These are phyloP conservation scores for Scaptodrosophila lebanonensis DNA, from an alignment of 1,140 invertebrate species.

Conservation along the genomic window DNA sequence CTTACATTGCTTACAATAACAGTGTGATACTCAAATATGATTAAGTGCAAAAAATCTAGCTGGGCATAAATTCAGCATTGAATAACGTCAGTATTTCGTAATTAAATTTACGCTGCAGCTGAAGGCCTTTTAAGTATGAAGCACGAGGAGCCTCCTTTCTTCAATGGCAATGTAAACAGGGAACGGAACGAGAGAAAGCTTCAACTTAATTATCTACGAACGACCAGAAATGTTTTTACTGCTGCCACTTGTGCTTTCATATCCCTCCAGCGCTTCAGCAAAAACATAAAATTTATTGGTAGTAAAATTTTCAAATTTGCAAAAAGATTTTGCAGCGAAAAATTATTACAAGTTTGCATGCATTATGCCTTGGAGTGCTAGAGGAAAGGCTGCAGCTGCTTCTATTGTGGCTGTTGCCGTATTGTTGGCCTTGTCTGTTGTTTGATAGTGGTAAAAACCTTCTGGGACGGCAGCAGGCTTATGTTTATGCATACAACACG, in stretches of 20 bases:
- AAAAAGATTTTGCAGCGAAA: slow-evolving; percentile 48
- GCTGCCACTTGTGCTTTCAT: slow-evolving; percentile 7
- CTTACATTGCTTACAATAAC: no score
- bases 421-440: slow-evolving; percentile 7
- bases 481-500: slow-evolving; percentile 51
- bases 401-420: slow-evolving; percentile 8
- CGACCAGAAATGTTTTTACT: slow-evolving; percentile 52
- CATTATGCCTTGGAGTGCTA: slow-evolving; percentile 41
- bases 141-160: no score
- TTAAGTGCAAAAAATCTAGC: no score
- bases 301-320: slow-evolving; percentile 55
- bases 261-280: neutral
- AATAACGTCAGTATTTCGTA: no score
- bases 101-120: neutral
- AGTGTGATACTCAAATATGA: no score
- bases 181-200: slow-evolving; percentile 2
- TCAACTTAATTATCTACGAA: slow-evolving; percentile 39
- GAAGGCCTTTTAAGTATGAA: slow-evolving; percentile 10
- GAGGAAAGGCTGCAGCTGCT: slow-evolving; percentile 29
- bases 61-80: no score
- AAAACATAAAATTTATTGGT: slow-evolving; percentile 65
- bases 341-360: slow-evolving; percentile 71
- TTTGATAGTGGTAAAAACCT: slow-evolving; percentile 12
- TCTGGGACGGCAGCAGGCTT: slow-evolving; percentile 27
- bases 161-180: neutral